Evolutionary conservation across 2,113 vertebrate genomes (phyloP).

Genomic region (Muntiacus muntjak): DNA sequence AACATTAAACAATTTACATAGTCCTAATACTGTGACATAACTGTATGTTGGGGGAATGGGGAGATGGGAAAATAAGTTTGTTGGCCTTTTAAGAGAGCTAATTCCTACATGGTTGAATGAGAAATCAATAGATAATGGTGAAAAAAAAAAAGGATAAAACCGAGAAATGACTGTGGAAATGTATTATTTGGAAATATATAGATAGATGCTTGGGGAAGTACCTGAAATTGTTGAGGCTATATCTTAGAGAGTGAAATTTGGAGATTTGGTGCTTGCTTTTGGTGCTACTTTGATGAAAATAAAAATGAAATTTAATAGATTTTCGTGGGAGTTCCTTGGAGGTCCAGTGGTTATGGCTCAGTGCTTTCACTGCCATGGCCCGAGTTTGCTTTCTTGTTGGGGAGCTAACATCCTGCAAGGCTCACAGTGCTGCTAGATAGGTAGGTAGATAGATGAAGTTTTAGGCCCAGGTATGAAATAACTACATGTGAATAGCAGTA

Average conservation of each 20-base stretch:
- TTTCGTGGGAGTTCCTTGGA: background rate
- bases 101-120: background rate
- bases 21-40: background rate
- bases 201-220: background rate
- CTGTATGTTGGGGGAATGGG: background rate
- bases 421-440: background rate
- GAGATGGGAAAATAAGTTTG: background rate
- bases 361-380: background rate
- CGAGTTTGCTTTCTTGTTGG: background rate
- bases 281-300: background rate
- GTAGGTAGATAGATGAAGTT: background rate
- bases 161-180: background rate
- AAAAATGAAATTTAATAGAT: background rate
- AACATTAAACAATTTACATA: background rate
- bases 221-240: background rate
- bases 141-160: background rate
- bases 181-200: background rate
- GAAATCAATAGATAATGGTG: background rate
- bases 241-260: background rate
- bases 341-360: background rate
- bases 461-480: background rate
- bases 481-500: background rate
- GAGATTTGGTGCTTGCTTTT: background rate
- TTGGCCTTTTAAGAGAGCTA: background rate
- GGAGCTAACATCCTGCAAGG: background rate